Conservation (phyloP, 2,888 invertebrate species). For the Coecobrya sp. region DNA sequence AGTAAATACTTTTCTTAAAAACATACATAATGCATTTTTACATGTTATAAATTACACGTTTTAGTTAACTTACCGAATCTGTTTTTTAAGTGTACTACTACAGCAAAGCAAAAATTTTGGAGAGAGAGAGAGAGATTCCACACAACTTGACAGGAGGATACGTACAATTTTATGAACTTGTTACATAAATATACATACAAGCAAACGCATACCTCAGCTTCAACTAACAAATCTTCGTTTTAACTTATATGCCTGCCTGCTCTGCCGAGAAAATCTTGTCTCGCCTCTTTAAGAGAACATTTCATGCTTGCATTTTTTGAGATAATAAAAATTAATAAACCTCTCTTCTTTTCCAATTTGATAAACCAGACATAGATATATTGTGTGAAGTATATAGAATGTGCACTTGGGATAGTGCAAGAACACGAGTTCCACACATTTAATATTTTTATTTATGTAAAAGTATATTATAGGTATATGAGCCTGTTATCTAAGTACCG, state of each 20-base stretch:
- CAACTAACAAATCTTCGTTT: constrained; percentile 37
- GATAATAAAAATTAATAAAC: constrained; percentile 76
- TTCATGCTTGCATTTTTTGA: constrained; percentile 68
- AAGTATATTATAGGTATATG: background rate
- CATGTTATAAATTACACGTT: constrained; percentile 54
- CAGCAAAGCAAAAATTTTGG: background rate
- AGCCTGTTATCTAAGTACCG: background rate
- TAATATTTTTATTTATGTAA: constrained; percentile 44
- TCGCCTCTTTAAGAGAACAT: constrained; percentile 56
- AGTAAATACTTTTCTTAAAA: background rate
- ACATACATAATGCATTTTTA: constrained; percentile 48
- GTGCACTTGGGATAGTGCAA: constrained; percentile 17
- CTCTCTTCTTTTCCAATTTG: constrained; percentile 66
- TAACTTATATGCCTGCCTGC: constrained; percentile 18
- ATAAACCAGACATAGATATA: constrained; percentile 63
- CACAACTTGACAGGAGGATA: constrained; percentile 46
- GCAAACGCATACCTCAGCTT: constrained; percentile 29
- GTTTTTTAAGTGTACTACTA: constrained; percentile 27
- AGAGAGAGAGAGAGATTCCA: constrained; percentile 27
- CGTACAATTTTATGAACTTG: constrained; percentile 64
- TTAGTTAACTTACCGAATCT: constrained; percentile 40
- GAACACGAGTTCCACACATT: constrained; percentile 33
- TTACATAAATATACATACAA: constrained; percentile 63
- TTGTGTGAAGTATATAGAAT: constrained; percentile 11
- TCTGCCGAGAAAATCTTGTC: constrained; percentile 50